A percentile compares a stretch with the other conserved stretches of the same genome.
phyloP scores from a whole-genome alignment of 1,140 invertebrate genomes.

The Holotrichia oblita region DNA sequence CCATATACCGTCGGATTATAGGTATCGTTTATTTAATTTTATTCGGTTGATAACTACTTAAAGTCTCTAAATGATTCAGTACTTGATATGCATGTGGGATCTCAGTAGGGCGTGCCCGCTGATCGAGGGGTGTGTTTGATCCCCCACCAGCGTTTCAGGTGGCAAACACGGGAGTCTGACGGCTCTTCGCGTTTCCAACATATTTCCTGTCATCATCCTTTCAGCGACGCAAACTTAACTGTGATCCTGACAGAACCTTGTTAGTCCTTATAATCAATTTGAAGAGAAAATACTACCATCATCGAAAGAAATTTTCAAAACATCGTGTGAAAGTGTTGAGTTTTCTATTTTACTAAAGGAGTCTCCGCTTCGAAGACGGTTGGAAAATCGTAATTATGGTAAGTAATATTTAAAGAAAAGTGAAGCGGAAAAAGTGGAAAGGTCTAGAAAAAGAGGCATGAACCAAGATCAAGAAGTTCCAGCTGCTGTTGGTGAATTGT shows the following conservation, averaged over 20 bases:
- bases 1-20: background rate
- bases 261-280: constrained; percentile 8
- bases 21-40: constrained; percentile 30
- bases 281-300: background rate
- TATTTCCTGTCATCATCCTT: constrained; percentile 51
- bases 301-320: background rate
- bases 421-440: background rate
- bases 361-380: background rate
- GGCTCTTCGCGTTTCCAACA: constrained; percentile 50
- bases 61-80: constrained; percentile 34
- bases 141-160: constrained; percentile 53
- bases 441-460: constrained; percentile 48
- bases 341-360: background rate
- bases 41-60: constrained; percentile 36
- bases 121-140: constrained; percentile 53
- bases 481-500: constrained; percentile 50
- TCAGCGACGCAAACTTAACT: constrained; percentile 38
- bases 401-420: background rate
- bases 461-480: constrained; percentile 60
- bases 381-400: background rate
- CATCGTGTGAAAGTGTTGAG: background rate
- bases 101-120: constrained; percentile 51
- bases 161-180: constrained; percentile 42
- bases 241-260: constrained; percentile 21
- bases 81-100: constrained; percentile 43